These are phyloP conservation scores for Cerceris rybyensis DNA, from an alignment of 2,888 invertebrate species.

Conservation along the genomic window DNA sequence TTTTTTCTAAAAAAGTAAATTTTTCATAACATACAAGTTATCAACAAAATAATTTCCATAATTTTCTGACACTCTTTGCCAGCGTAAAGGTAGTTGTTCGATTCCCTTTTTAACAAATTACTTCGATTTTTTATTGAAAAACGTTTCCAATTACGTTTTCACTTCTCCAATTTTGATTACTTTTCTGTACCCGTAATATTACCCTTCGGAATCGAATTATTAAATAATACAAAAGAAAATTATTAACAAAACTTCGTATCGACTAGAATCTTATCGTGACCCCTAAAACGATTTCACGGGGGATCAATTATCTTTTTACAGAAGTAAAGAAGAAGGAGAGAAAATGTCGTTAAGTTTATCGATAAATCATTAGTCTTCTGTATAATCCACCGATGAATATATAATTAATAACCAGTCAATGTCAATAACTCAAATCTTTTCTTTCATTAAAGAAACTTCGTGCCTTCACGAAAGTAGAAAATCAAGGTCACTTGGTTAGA, in stretches of 20 bases:
- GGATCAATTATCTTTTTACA: conserved; percentile 3
- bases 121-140: too few relatives aligned
- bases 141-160: too few relatives aligned
- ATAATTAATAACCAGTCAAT: conserved; percentile 53
- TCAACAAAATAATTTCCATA: too few relatives aligned
- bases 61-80: too few relatives aligned
- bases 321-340: conserved; percentile 11
- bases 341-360: too few relatives aligned
- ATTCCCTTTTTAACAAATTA: too few relatives aligned
- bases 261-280: conserved; percentile 32
- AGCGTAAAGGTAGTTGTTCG: too few relatives aligned
- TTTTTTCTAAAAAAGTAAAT: too few relatives aligned
- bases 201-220: conserved; percentile 29
- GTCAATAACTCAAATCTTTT: conserved; percentile 26
- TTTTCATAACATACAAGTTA: too few relatives aligned
- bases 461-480: conserved; percentile 23
- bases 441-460: conserved; percentile 13
- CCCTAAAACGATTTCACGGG: conserved; percentile 21
- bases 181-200: too few relatives aligned
- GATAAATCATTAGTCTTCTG: conserved; percentile 54
- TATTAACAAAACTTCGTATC: conserved; percentile 39
- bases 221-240: conserved; percentile 45
- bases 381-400: conserved; percentile 51
- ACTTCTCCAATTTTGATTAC: too few relatives aligned
- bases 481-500: too few relatives aligned